Percentiles rank a stretch among this genome's conserved stretches.
These are phyloP conservation scores for Triplophysa dalaica DNA, from an alignment of 2,113 vertebrate species.

Conservation along the genomic window DNA sequence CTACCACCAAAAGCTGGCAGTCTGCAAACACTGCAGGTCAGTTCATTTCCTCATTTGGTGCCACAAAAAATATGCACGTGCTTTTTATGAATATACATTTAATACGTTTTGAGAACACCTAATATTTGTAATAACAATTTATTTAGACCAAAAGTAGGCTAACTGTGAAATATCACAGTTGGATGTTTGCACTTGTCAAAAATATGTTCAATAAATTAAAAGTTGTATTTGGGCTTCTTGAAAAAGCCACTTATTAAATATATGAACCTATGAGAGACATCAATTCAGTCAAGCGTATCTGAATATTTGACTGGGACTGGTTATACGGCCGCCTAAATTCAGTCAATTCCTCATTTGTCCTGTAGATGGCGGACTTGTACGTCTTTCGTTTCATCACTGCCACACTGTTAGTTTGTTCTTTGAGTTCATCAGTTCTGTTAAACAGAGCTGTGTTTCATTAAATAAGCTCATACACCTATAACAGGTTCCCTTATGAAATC, in stretches of 20 bases:
- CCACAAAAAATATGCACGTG: constrained; percentile 3
- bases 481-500: constrained; percentile 60
- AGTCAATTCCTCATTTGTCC: constrained; percentile 33
- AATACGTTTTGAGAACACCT: too few species aligned
- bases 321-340: too few species aligned
- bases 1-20: constrained; percentile 60
- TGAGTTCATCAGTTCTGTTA: constrained; percentile 52
- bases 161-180: too few species aligned
- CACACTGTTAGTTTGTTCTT: constrained; percentile 47
- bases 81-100: not conserved
- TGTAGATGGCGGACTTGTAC: constrained; percentile 59
- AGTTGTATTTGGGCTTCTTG: too few species aligned
- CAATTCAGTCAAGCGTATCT: too few species aligned
- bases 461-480: constrained; percentile 47
- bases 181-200: too few species aligned
- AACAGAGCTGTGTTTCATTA: constrained; percentile 56
- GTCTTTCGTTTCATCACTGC: not conserved
- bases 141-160: too few species aligned
- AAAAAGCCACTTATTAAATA: too few species aligned
- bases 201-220: too few species aligned
- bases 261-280: too few species aligned
- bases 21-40: constrained; percentile 57
- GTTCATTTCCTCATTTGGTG: constrained; percentile 7
- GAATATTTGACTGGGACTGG: too few species aligned
- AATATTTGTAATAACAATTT: too few species aligned